Percentiles rank a stretch among this genome's conserved stretches.
These are phyloP conservation scores for Pholis gunnellus DNA, from an alignment of 2,113 vertebrate genomes.

Conservation along the genomic window DNA sequence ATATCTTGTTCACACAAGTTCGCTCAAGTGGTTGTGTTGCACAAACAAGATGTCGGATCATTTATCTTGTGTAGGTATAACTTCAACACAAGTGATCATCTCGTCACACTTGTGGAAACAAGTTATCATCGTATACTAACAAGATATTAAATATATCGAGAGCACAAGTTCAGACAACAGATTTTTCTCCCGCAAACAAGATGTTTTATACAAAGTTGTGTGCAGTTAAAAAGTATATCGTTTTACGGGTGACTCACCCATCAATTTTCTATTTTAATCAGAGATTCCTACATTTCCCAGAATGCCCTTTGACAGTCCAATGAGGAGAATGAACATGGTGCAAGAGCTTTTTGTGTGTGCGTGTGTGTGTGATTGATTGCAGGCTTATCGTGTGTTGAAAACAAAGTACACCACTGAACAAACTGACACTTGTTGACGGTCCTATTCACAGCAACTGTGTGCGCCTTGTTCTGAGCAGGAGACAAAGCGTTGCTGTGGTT, in stretches of 20 bases:
- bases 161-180: neutral
- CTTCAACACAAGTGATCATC: neutral
- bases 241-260: neutral
- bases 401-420: neutral
- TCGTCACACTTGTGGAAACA: neutral
- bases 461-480: neutral
- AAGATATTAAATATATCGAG: neutral
- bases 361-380: neutral
- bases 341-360: neutral
- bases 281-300: conserved; percentile 1
- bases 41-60: neutral
- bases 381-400: neutral
- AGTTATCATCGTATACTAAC: neutral
- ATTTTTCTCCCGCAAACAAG: neutral
- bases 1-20: neutral
- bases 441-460: neutral
- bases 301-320: neutral
- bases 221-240: neutral
- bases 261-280: neutral
- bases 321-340: neutral
- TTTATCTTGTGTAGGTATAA: neutral
- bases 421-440: conserved; percentile 7
- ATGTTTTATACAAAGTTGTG: neutral
- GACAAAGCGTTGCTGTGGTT: neutral
- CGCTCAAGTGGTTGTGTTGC: neutral